phyloP scores from a whole-genome alignment of 2,797 vertebrate genomes.

The Cichlasoma orientale region DNA sequence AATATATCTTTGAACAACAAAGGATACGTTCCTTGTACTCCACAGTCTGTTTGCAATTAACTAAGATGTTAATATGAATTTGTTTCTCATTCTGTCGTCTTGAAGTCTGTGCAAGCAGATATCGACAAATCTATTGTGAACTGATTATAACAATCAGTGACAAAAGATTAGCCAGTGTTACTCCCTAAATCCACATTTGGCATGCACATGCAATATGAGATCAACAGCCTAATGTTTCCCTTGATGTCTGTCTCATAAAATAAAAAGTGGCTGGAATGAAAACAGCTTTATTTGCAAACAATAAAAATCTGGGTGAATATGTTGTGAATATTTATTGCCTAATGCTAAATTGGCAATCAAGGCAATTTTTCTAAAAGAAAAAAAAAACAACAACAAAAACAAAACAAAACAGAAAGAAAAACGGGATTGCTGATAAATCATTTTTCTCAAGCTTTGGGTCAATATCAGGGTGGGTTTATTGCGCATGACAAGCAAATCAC shows the following conservation, averaged over 20 bases:
- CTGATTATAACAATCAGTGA: constrained; percentile 12
- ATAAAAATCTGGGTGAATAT: neutral
- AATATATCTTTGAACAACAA: neutral
- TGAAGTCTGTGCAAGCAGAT: neutral
- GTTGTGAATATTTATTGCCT: neutral
- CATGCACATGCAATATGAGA: neutral
- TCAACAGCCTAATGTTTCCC: neutral
- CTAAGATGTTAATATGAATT: neutral
- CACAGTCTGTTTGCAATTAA: neutral
- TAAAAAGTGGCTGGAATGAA: constrained; percentile 1
- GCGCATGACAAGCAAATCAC: constrained; percentile 25
- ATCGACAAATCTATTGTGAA: constrained; percentile 23
- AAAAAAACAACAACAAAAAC: no score
- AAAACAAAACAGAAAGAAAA: no score
- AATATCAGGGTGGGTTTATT: constrained; percentile 22
- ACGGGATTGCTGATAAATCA: constrained; percentile 7
- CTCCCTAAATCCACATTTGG: neutral
- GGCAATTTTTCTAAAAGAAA: neutral
- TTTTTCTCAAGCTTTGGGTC: constrained; percentile 5
- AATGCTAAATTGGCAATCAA: constrained; percentile 7
- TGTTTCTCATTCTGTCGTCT: constrained; percentile 1
- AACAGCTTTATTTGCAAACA: constrained; percentile 10
- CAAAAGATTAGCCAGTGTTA: constrained; percentile 3
- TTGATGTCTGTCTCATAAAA: neutral
- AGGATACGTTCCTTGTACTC: neutral